These are phyloP conservation scores for Andrena fulva DNA, from an alignment of 2,888 invertebrate genomes.

Conservation along the genomic window DNA sequence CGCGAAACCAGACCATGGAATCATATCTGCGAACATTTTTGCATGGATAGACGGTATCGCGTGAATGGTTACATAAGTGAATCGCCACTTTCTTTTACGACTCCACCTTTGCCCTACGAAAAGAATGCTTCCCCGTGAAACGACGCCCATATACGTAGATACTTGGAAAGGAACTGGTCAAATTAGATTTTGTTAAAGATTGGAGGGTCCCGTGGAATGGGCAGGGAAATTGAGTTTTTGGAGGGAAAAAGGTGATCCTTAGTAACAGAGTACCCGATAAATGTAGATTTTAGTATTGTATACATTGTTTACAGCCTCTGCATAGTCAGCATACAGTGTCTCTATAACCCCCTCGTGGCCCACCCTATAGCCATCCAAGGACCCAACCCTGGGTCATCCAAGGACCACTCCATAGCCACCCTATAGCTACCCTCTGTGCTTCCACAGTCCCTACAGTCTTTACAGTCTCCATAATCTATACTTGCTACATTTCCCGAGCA, in stretches of 20 bases:
- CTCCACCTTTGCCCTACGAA: not conserved
- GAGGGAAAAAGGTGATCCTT: not conserved
- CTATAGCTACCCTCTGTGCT: not conserved
- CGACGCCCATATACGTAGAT: not conserved
- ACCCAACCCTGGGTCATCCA: not conserved
- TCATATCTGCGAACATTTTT: conserved; percentile 13
- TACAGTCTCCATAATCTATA: not conserved
- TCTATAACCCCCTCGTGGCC: no score
- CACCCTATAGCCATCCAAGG: not conserved
- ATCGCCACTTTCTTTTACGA: conserved; percentile 19
- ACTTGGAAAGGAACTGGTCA: no score
- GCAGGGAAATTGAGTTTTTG: not conserved
- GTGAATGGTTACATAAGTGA: not conserved
- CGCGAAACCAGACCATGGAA: conserved; percentile 13
- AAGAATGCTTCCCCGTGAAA: not conserved
- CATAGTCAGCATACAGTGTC: not conserved
- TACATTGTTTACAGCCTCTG: not conserved
- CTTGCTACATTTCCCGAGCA: not conserved
- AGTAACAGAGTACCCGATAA: not conserved
- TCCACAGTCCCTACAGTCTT: not conserved
- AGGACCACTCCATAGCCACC: not conserved
- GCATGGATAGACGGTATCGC: not conserved
- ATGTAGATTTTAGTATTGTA: no score
- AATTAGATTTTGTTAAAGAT: not conserved
- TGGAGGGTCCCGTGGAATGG: not conserved